Evolutionary conservation across 2,113 vertebrate species (phyloP).

Genomic region (Caloenas nicobarica): DNA sequence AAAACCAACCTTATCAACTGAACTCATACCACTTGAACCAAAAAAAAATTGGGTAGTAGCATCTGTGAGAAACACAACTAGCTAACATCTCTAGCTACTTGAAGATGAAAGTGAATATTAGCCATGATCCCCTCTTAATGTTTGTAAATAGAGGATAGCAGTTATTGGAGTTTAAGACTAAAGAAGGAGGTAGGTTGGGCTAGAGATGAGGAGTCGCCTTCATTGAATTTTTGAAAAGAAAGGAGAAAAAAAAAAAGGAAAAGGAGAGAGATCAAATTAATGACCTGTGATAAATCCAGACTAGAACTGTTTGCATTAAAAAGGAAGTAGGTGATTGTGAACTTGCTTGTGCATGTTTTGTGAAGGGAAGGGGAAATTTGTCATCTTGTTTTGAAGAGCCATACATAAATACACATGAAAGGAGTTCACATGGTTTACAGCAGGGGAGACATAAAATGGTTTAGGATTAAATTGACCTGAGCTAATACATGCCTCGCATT

Average conservation of each 20-base stretch:
- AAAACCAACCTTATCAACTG: neutral
- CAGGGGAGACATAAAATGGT: constrained; percentile 52
- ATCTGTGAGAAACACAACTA: neutral
- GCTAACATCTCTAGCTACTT: neutral
- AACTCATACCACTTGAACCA: neutral
- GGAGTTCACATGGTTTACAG: constrained; percentile 38
- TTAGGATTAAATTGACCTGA: constrained; percentile 64
- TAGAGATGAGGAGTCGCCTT: constrained; percentile 19
- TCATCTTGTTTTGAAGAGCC: constrained; percentile 62
- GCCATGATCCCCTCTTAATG: neutral
- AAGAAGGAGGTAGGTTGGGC: neutral
- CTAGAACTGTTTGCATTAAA: constrained; percentile 54
- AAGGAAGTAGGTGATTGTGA: constrained; percentile 63
- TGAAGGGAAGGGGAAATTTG: constrained; percentile 63
- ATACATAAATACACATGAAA: constrained; percentile 56
- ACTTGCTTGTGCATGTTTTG: constrained; percentile 54
- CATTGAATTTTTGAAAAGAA: neutral
- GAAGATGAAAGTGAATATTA: constrained; percentile 26
- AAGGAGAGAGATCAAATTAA: constrained; percentile 49
- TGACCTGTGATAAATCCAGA: constrained; percentile 68
- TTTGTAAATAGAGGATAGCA: constrained; percentile 7
- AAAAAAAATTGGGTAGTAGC: neutral
- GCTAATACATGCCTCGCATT: constrained; percentile 39
- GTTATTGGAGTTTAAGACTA: neutral
- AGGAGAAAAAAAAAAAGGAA: neutral